Evolutionary conservation across 37 sponge, comb jelly and placozoan species (phyloP).

Genomic region (Beroe ovata): DNA sequence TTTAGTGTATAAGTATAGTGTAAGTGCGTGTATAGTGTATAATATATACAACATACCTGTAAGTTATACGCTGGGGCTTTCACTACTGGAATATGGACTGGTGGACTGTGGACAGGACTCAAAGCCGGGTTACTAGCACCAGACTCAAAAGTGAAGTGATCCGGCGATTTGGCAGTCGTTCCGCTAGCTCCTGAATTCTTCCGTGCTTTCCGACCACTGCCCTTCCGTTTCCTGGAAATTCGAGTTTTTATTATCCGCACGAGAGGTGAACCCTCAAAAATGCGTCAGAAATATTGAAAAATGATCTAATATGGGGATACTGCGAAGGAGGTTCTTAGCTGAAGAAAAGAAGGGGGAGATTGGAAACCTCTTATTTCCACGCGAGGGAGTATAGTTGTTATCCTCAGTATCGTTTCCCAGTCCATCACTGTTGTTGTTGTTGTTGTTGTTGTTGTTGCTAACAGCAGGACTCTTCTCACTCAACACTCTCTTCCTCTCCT

Average conservation of each 20-base stretch:
- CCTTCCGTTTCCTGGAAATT: neutral
- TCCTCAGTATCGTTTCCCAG: neutral
- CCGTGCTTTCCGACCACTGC: constrained; percentile 30
- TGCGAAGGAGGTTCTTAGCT: too few relatives aligned
- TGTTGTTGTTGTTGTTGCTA: neutral
- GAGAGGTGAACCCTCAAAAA: too few relatives aligned
- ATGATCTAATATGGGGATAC: too few relatives aligned
- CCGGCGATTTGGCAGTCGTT: neutral
- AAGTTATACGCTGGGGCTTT: neutral
- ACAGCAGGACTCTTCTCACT: constrained; percentile 31
- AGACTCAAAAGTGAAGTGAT: constrained; percentile 22
- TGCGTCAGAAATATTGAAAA: too few relatives aligned
- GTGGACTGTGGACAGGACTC: constrained; percentile 19
- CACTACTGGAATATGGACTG: neutral
- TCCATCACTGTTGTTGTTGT: neutral
- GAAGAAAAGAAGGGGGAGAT: neutral
- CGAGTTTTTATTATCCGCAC: too few relatives aligned
- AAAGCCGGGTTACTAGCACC: neutral
- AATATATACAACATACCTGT: neutral
- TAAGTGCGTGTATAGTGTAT: too few relatives aligned
- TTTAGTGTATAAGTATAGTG: neutral
- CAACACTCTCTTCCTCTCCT: constrained; percentile 64
- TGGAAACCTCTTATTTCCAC: constrained; percentile 13
- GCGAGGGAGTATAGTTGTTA: constrained; percentile 3
- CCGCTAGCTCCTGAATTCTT: neutral